Base-by-base conservation (phyloP, 2,888 invertebrate species). In the Oxycera nigricornis region DNA sequence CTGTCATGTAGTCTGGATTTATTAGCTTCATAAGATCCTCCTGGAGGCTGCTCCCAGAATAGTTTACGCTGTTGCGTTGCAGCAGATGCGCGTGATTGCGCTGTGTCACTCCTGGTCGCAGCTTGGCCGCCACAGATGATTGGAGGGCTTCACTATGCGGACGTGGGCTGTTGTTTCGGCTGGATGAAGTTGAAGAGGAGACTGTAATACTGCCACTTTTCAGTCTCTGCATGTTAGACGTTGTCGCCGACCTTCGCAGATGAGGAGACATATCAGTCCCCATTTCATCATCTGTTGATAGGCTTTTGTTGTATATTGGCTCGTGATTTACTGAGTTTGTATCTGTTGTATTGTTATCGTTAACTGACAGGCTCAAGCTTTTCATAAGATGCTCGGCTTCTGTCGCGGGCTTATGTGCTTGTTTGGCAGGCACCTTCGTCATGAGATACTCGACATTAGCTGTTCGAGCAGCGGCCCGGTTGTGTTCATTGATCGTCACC, bases 11-110 rank as follows among this genome's bases (percentile, higher is more conserved):
- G 80, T 94, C 94, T 0, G 94, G 94, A 85, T 94, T 93, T 81
- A 96, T 96, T 28, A 96, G 87, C 62, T 94, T 91, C 88, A 95
- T 91, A 24, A 94, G 86, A 82, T 96, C 96, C 83, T 96, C 95
- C 86, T 95, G 92, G 30, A 92, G 86, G 78, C 88, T 90, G 31
- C 79, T 81, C n/a, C 73, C 73, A 9, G 81, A 77, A 22, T 78
- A 79, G 67, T 79, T 81, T 0, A 80, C 79, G 57, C 80, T 81
- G 28, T 80, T 78, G 7, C 81, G 75, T 65, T 81, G 80, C 11
- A 90, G 46, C 35, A 77, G 68, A 61, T 76, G 73, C 1, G 74
- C 89, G 11, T 90, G 89, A 75, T 90, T 90, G 9, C 78, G 77
- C 61, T 84, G 80, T 3, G 85, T 86, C 0, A 86, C 86, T 2